Evolutionary conservation across 2,888 invertebrate species (phyloP).

Genomic region (Acronicta psi): DNA sequence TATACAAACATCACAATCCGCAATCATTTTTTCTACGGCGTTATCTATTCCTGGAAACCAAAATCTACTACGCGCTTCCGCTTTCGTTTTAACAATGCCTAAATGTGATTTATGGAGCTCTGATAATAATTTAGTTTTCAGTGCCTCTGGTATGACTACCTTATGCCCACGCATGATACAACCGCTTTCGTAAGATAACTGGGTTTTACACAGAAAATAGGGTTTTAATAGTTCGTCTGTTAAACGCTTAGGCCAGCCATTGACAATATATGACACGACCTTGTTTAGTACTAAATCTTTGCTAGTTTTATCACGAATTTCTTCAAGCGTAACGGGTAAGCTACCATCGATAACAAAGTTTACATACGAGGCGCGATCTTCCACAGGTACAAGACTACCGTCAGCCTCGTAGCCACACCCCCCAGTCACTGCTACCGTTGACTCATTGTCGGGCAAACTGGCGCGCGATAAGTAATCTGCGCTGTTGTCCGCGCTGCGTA

Average conservation of each 20-base stretch:
- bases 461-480: constrained; percentile 45
- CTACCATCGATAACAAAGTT: constrained; percentile 1
- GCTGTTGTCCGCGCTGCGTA: constrained; percentile 25
- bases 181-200: background rate
- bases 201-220: background rate
- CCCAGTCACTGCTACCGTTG: no score
- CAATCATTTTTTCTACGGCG: no score
- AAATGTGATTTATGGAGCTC: constrained; percentile 11
- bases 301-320: background rate
- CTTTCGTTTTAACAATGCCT: constrained; percentile 6
- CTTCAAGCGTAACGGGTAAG: background rate
- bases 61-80: background rate
- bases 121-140: background rate
- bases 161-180: constrained; percentile 9
- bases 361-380: constrained; percentile 2
- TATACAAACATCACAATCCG: no score
- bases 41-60: constrained; percentile 9
- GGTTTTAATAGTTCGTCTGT: background rate
- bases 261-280: background rate
- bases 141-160: background rate
- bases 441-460: constrained; percentile 8
- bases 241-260: constrained; percentile 6
- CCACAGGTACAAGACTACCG: background rate
- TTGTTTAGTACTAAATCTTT: background rate
- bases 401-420: no score